Evolutionary conservation across 2,888 invertebrate species (phyloP).

Genomic region (Crematogaster levior): DNA sequence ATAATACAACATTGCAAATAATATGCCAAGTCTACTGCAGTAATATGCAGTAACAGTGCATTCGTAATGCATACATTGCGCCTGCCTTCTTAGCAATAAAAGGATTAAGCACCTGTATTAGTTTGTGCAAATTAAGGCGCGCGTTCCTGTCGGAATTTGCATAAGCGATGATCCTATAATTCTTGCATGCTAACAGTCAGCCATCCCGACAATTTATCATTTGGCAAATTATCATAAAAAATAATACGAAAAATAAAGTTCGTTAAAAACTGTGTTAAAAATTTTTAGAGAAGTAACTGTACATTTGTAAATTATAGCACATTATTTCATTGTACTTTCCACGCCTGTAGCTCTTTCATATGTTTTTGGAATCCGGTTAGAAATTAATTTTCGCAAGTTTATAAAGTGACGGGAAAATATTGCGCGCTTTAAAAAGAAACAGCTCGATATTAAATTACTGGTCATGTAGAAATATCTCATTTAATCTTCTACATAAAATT

Average conservation of each 20-base stretch:
- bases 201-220: slow-evolving; percentile 13
- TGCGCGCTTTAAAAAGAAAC: background rate
- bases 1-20: slow-evolving; percentile 13
- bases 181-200: background rate
- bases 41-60: background rate
- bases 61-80: slow-evolving; percentile 1
- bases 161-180: slow-evolving; percentile 25
- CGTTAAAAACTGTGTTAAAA: background rate
- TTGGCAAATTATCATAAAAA: slow-evolving; percentile 1
- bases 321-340: slow-evolving; percentile 13
- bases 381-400: background rate
- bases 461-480: background rate
- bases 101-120: slow-evolving; percentile 36
- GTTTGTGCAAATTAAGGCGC: slow-evolving; percentile 41
- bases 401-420: background rate
- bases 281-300: background rate
- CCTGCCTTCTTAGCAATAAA: slow-evolving; percentile 28
- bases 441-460: background rate
- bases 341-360: background rate
- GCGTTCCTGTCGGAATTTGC: slow-evolving; percentile 18
- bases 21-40: background rate
- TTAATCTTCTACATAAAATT: background rate
- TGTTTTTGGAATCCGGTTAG: background rate
- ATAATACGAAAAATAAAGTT: background rate
- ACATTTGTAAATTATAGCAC: background rate